phyloP scores from a whole-genome alignment of 2,113 vertebrate genomes.

The Apodemus speciosus region DNA sequence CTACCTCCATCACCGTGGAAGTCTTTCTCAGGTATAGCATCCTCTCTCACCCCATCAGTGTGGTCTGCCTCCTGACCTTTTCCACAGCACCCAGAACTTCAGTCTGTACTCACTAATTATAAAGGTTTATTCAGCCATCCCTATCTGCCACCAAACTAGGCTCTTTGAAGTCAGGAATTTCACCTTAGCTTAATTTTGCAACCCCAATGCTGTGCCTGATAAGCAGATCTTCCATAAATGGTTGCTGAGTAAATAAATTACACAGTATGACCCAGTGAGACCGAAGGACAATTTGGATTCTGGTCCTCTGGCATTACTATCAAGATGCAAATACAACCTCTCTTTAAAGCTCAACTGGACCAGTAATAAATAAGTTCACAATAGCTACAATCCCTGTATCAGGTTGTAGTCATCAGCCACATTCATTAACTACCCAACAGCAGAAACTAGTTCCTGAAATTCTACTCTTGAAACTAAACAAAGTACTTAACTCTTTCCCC shows the following conservation, averaged over 20 bases:
- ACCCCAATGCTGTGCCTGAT: neutral
- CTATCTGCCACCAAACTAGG: neutral
- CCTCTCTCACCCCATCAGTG: neutral
- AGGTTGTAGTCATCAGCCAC: neutral
- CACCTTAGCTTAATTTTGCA: constrained; percentile 32
- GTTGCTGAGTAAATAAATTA: constrained; percentile 17
- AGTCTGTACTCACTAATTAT: neutral
- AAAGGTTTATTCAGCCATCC: neutral
- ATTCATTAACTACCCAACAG: constrained; percentile 8
- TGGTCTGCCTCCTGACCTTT: neutral
- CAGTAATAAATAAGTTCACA: constrained; percentile 47
- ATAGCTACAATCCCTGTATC: neutral
- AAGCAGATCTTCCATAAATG: constrained; percentile 6
- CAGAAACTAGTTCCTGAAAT: constrained; percentile 41
- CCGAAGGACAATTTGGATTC: constrained; percentile 27
- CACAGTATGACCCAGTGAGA: neutral
- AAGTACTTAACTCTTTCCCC: constrained; percentile 3
- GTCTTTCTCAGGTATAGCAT: neutral
- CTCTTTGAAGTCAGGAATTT: constrained; percentile 43
- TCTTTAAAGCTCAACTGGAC: constrained; percentile 34
- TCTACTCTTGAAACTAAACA: constrained; percentile 45
- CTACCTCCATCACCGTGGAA: neutral
- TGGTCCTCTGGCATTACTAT: neutral
- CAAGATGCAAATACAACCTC: neutral
- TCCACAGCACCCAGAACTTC: neutral